These are phyloP conservation scores for Bellardia bayeri DNA, from an alignment of 2,888 invertebrate genomes.

Conservation along the genomic window DNA sequence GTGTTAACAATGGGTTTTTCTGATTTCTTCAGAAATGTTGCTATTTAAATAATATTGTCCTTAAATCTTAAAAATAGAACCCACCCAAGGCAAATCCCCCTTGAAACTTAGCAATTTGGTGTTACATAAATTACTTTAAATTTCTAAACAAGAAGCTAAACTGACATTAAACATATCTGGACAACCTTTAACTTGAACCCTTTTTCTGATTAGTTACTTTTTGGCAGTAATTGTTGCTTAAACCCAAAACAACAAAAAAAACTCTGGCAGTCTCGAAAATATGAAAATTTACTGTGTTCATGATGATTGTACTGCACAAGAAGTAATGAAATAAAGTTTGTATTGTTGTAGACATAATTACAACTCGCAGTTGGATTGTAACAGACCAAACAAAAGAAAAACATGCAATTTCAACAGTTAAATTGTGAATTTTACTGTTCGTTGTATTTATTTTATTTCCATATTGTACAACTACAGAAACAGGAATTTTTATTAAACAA, in stretches of 20 bases:
- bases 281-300: constrained; percentile 1
- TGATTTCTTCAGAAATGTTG: no score
- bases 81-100: no score
- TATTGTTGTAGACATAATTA: neutral
- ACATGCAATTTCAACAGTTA: constrained; percentile 35
- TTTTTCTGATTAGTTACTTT: neutral
- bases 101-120: no score
- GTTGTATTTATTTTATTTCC: neutral
- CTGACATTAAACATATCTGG: neutral
- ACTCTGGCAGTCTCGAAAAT: neutral
- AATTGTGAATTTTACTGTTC: constrained; percentile 26
- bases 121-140: neutral
- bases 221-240: neutral
- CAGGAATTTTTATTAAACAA: constrained; percentile 35
- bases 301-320: neutral
- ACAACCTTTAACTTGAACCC: neutral
- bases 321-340: neutral
- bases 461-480: neutral
- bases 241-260: neutral
- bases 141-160: neutral
- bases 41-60: no score
- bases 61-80: no score
- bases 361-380: neutral
- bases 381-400: neutral
- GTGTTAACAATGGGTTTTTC: no score